Base-by-base conservation (phyloP, 2,113 vertebrate genomes). In the Jaculus jaculus region DNA sequence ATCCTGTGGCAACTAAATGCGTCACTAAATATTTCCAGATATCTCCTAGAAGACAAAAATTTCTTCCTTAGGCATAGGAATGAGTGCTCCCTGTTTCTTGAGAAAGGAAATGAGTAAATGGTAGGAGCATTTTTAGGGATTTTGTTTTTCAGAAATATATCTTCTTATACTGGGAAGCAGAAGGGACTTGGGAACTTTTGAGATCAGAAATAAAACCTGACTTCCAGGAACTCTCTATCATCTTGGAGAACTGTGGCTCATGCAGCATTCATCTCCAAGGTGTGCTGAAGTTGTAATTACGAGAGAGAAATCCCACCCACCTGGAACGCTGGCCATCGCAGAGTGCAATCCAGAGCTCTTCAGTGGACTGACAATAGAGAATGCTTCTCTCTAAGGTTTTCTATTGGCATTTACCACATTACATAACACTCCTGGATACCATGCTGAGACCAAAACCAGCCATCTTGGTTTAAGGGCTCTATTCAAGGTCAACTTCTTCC, bases 171-270 rank as follows among this genome's bases (percentile, higher is more conserved):
- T 4, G 28, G 34, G 88, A 87, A 95, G 30, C 54, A 80, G 39
- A 58, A 82, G 60, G 18, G 24, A 28, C 20, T 24, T 82, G 17
- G 69, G 63, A 65, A 75, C 66, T 79, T 82, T 58, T 68, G 65
- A 73, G 89, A 75, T 65, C 77, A 72, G 61, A 93, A 94, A 80
- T 68, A 89, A 60, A 84, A 69, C 81, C 68, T 71, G 66, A 12
- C 42, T 51, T 47, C 34, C 1, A 20, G 94, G 72, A 88, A 30
- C 60, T 34, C 26, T 54, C 23, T 5, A 54, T 74, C 73, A 20
- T 39, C 47, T 85, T 32, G 66, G 78, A 93, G 91, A 90, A 87
- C 5, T 37, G 58, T 10, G 24, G 30, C 37, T 80, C 58, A 42
- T 47, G 90, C 73, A 68, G 10, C 51, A 89, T 65, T 32, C 28